Conservation (phyloP, 2,888 invertebrate genomes). For the Sabatieria punctata region DNA sequence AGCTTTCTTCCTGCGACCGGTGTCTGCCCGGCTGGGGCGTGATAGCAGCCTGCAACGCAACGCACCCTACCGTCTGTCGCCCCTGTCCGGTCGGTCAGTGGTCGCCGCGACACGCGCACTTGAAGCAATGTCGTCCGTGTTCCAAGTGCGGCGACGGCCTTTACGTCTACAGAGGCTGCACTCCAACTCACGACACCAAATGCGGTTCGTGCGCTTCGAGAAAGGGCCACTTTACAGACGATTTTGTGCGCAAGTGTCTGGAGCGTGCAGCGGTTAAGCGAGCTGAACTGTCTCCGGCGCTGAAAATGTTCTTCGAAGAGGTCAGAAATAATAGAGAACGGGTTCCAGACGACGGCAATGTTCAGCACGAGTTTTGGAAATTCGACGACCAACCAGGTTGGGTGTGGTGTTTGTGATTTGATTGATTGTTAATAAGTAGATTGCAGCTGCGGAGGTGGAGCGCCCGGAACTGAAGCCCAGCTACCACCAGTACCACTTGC, state of each 20-base stretch:
- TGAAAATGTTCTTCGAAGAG: neutral
- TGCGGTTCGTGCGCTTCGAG: neutral
- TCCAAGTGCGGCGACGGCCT: neutral
- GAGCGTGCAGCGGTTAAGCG: neutral
- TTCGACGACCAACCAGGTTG: no score
- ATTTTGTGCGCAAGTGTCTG: neutral
- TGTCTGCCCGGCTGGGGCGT: neutral
- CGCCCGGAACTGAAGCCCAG: no score
- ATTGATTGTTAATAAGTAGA: no score
- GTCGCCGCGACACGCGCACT: neutral
- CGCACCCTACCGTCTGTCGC: neutral
- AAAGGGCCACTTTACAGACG: neutral
- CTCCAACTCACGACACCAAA: neutral
- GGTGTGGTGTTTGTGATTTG: no score
- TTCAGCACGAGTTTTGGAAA: neutral
- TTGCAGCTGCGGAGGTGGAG: no score
- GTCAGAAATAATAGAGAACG: neutral
- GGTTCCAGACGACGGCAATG: neutral
- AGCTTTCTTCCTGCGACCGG: no score
- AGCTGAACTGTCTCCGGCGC: no score
- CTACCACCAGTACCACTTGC: neutral
- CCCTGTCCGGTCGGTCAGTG: neutral
- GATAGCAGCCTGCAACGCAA: neutral
- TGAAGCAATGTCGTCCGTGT: neutral
- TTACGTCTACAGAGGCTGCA: neutral